These are phyloP conservation scores for Druon quercuslanigerum DNA, from an alignment of 1,140 invertebrate genomes.

Conservation along the genomic window DNA sequence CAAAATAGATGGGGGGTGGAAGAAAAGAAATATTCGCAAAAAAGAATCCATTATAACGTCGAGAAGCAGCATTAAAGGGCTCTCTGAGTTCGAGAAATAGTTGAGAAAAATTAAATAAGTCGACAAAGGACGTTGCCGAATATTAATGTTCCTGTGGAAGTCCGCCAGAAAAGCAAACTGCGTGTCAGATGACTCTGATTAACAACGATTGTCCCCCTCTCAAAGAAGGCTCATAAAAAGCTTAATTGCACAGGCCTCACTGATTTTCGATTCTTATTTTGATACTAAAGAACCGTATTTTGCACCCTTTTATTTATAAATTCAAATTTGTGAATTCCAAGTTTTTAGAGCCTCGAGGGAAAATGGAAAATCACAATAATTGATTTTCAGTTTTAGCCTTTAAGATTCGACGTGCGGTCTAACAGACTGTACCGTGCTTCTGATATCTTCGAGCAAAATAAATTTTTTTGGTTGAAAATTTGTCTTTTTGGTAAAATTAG, in stretches of 20 bases:
- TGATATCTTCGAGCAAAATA: too few relatives aligned
- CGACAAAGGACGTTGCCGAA: conserved; percentile 24
- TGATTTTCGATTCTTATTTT: not conserved
- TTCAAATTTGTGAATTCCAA: too few relatives aligned
- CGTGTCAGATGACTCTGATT: not conserved
- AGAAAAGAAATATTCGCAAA: conserved; percentile 14
- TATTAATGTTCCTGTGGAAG: not conserved
- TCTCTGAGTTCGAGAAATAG: not conserved
- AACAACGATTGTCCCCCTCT: not conserved
- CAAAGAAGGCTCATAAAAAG: not conserved
- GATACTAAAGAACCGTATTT: not conserved
- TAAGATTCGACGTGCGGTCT: too few relatives aligned
- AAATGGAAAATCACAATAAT: too few relatives aligned
- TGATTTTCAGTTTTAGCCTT: too few relatives aligned
- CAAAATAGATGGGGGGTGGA: conserved; percentile 15
- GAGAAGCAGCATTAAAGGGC: conserved; percentile 17
- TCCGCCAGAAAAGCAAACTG: not conserved
- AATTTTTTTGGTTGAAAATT: too few relatives aligned
- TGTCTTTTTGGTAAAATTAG: too few relatives aligned
- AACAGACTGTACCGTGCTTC: too few relatives aligned
- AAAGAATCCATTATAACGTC: conserved; percentile 25
- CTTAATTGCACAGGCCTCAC: not conserved
- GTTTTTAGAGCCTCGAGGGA: too few relatives aligned
- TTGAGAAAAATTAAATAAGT: conserved; percentile 29
- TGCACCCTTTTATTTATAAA: too few relatives aligned